These are phyloP conservation scores for Patella pellucida DNA, from an alignment of 2,888 invertebrate genomes.

Conservation along the genomic window DNA sequence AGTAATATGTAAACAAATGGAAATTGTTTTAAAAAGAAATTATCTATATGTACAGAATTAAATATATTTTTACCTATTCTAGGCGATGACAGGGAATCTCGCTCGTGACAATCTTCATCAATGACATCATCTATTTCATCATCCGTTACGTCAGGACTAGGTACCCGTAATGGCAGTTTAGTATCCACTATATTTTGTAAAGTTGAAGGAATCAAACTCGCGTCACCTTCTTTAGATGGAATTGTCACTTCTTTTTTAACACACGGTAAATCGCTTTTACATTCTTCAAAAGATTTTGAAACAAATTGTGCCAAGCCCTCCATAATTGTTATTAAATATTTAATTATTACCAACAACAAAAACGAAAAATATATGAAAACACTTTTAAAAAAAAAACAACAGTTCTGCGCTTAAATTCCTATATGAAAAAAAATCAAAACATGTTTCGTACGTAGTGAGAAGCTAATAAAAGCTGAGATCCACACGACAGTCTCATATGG, in stretches of 20 bases:
- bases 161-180: background rate
- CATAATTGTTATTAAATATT: slow-evolving; percentile 39
- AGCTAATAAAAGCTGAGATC: too few relatives aligned
- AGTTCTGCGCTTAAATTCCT: too few relatives aligned
- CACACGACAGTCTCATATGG: too few relatives aligned
- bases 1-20: too few relatives aligned
- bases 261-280: background rate
- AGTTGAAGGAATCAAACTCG: background rate
- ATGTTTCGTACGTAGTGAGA: too few relatives aligned
- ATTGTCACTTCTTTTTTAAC: slow-evolving; percentile 10
- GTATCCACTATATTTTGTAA: background rate
- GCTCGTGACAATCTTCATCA: slow-evolving; percentile 20
- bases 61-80: background rate
- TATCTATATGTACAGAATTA: too few relatives aligned
- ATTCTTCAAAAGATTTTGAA: slow-evolving; percentile 62
- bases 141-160: slow-evolving; percentile 6
- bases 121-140: slow-evolving; percentile 20
- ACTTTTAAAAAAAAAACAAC: too few relatives aligned
- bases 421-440: too few relatives aligned
- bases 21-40: too few relatives aligned
- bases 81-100: background rate
- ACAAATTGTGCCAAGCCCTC: slow-evolving; percentile 63
- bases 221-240: background rate
- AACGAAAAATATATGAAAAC: too few relatives aligned
- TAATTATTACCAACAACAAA: background rate